Percentiles rank a stretch among this genome's conserved stretches.
Evolutionary conservation across 2,797 vertebrate species (phyloP).

Genomic region (Emys orbicularis): DNA sequence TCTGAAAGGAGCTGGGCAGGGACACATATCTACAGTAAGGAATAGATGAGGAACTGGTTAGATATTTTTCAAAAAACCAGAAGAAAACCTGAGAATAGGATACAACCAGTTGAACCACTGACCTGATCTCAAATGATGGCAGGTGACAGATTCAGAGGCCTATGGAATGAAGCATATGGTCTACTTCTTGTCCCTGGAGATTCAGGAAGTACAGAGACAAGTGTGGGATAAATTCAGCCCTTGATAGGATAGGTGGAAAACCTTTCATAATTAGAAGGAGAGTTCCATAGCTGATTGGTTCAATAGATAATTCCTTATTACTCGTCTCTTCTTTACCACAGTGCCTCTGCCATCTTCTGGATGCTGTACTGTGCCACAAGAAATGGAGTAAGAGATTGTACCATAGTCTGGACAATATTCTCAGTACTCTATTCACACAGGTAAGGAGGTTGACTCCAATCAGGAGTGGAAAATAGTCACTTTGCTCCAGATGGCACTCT

Average conservation of each 20-base stretch:
- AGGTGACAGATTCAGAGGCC: not conserved
- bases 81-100: not conserved
- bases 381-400: rapidly evolving
- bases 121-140: not conserved
- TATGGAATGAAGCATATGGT: not conserved
- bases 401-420: not conserved
- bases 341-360: not conserved
- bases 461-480: not conserved
- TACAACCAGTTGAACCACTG: not conserved
- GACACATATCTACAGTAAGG: not conserved
- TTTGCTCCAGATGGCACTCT: not conserved
- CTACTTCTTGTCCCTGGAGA: not conserved
- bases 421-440: not conserved
- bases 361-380: rapidly evolving
- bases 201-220: rapidly evolving
- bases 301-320: not conserved
- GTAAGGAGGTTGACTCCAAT: not conserved
- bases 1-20: not conserved
- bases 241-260: not conserved
- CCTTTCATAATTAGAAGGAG: not conserved
- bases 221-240: not conserved
- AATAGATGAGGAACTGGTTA: not conserved
- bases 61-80: not conserved
- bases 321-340: not conserved
- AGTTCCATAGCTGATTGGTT: not conserved